Evolutionary conservation across 2,113 vertebrate genomes (phyloP), one percentile per base, ranked within the genome.

Genomic region (Melanostigma gelatinosum): DNA sequence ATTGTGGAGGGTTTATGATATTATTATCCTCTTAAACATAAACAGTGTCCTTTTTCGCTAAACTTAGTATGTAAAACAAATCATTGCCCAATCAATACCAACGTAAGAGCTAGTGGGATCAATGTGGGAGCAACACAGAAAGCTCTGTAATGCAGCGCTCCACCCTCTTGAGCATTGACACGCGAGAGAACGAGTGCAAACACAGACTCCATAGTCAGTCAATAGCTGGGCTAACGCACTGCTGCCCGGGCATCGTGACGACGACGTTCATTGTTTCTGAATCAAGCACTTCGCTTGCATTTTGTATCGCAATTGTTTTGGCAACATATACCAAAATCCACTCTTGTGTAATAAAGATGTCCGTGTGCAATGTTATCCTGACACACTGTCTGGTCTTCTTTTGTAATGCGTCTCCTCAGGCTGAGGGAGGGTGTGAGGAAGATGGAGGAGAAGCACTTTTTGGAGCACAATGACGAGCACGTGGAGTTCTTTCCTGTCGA

Each of bases 401-500:
- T 84, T 75, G 42, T 16, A 2, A 27, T 34, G 22, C 86, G 46
- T 69, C 62, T 90, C 3, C 82, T 42, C 72, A 99, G 98, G 97
- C 96, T 99, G 95, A 92, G 98, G 91, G 98, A 99, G 4, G 97
- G 97, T 20, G 98, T 97, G 58, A 95, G 97, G 64, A 99, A 98
- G 93, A 96, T 99, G 94, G 97, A 99, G 93, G 98, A 99, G 85
- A 98, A 96, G 38, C 97, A 99, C 94, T 99, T 98, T 94, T 93
- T 95, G 13, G 96, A 97, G 58, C 94, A 97, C 85, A 96, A 93
- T 27, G 96, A 97, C 0, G 95, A 96, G 77, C 97, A 97, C 4
- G 97, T 98, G 80, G 98, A 99, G 90, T 99, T 99, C 87, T 95
- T 99, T 36, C 98, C 98, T 0, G 98, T 99, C 40, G 97, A 99